These are phyloP conservation scores for Noctuana brunneofusca DNA, from an alignment of 2,888 invertebrate genomes.

Conservation along the genomic window DNA sequence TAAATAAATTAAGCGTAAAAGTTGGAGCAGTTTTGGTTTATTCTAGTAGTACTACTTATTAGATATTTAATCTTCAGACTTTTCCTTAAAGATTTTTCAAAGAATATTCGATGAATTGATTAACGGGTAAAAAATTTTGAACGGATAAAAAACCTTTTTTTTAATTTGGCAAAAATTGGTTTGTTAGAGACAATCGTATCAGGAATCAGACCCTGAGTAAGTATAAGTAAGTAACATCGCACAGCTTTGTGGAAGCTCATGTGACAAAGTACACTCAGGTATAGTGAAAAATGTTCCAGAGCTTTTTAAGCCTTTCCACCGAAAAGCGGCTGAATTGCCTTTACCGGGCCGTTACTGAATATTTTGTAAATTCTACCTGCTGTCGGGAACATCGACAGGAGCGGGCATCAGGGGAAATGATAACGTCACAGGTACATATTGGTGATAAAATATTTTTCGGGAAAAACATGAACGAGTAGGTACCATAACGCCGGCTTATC, in stretches of 20 bases:
- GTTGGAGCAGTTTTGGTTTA: no score
- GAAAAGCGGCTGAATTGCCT: background rate
- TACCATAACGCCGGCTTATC: slow-evolving; percentile 18
- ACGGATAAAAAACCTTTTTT: no score
- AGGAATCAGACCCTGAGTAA: no score
- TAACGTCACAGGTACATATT: slow-evolving; percentile 26
- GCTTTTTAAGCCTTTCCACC: background rate
- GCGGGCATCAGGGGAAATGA: slow-evolving; percentile 24
- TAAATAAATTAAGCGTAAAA: no score
- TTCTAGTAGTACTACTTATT: no score
- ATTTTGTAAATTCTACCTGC: slow-evolving; percentile 18
- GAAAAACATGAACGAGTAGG: slow-evolving; percentile 4
- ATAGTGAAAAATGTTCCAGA: background rate
- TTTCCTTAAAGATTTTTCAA: no score
- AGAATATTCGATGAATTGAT: no score
- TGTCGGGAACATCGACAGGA: slow-evolving; percentile 19
- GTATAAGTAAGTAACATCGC: background rate
- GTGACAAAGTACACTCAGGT: background rate
- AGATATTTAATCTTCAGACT: no score
- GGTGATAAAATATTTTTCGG: slow-evolving; percentile 21
- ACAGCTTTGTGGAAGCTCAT: background rate
- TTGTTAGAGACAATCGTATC: no score
- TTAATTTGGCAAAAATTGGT: no score
- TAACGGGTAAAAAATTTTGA: no score
- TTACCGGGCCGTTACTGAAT: no score